phyloP scores from a whole-genome alignment of 2,888 invertebrate genomes.

The Nomada lathburiana region DNA sequence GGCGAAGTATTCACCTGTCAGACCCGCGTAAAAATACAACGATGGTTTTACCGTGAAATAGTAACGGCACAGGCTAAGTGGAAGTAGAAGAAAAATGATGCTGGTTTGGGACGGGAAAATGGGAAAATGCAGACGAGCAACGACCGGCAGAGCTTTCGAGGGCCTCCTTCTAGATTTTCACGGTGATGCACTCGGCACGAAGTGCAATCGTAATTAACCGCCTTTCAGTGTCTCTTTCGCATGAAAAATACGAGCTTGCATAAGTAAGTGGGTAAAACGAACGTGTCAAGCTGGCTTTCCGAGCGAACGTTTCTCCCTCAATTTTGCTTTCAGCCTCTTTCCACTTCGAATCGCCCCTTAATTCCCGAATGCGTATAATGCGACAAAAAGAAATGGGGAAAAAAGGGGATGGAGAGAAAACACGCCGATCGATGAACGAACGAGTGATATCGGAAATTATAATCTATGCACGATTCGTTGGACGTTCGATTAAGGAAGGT shows the following conservation, averaged over 20 bases:
- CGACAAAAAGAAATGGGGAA: neutral
- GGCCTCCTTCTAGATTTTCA: slow-evolving; percentile 60
- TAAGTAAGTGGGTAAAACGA: slow-evolving; percentile 69
- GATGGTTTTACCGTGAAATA: slow-evolving; percentile 39
- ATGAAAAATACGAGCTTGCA: slow-evolving; percentile 71
- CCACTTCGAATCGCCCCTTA: slow-evolving; percentile 10
- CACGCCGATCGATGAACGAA: slow-evolving; percentile 14
- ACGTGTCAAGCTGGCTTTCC: slow-evolving; percentile 53
- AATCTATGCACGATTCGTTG: neutral
- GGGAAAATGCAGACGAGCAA: slow-evolving; percentile 58
- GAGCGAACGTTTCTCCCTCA: slow-evolving; percentile 36
- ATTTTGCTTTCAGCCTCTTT: slow-evolving; percentile 41
- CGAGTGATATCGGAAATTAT: slow-evolving; percentile 15
- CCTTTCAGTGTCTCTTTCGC: slow-evolving; percentile 70
- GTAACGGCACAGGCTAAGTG: slow-evolving; percentile 44
- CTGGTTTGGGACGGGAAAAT: slow-evolving; percentile 1
- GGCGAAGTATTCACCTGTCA: neutral
- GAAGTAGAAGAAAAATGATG: slow-evolving; percentile 15
- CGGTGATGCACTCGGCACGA: slow-evolving; percentile 62
- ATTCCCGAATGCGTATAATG: slow-evolving; percentile 25
- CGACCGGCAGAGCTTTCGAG: slow-evolving; percentile 56
- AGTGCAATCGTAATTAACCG: slow-evolving; percentile 75
- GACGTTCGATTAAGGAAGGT: neutral
- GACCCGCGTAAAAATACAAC: slow-evolving; percentile 18
- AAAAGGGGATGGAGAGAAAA: neutral